Evolutionary conservation across 2,113 vertebrate species (phyloP).

Genomic region (Alligator mississippiensis): DNA sequence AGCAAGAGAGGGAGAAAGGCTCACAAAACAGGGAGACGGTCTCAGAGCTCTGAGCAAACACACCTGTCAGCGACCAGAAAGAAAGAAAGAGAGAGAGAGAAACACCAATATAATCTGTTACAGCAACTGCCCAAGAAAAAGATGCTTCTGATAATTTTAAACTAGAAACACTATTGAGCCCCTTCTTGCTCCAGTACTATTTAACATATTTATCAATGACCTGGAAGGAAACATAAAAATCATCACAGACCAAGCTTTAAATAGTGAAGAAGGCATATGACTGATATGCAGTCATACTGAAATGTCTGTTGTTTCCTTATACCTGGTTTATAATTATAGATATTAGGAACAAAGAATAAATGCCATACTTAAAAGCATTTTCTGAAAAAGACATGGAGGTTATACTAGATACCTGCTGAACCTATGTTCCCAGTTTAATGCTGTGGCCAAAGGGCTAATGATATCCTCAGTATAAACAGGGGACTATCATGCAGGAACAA

Average conservation of each 20-base stretch:
- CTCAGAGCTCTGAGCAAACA: too few species aligned
- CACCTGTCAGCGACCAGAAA: not conserved
- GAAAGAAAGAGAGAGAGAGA: not conserved
- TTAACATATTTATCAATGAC: not conserved
- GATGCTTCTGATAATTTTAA: not conserved
- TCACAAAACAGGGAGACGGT: too few species aligned
- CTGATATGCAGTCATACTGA: too few species aligned
- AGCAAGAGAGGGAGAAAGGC: too few species aligned
- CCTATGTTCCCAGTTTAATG: too few species aligned
- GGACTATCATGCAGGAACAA: not conserved
- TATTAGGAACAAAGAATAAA: not conserved
- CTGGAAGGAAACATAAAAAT: not conserved
- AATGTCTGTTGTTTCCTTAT: too few species aligned
- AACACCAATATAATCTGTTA: not conserved
- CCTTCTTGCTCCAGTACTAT: not conserved
- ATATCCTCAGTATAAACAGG: not conserved
- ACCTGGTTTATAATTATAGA: not conserved
- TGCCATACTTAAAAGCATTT: too few species aligned
- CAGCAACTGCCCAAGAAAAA: not conserved
- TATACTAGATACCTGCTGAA: too few species aligned
- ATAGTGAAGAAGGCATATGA: too few species aligned
- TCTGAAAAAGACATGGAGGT: too few species aligned
- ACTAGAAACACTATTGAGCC: not conserved
- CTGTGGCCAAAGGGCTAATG: too few species aligned
- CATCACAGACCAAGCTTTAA: not conserved